These are phyloP conservation scores for Chymomyza amoena DNA, from an alignment of 2,888 invertebrate genomes.

Conservation along the genomic window DNA sequence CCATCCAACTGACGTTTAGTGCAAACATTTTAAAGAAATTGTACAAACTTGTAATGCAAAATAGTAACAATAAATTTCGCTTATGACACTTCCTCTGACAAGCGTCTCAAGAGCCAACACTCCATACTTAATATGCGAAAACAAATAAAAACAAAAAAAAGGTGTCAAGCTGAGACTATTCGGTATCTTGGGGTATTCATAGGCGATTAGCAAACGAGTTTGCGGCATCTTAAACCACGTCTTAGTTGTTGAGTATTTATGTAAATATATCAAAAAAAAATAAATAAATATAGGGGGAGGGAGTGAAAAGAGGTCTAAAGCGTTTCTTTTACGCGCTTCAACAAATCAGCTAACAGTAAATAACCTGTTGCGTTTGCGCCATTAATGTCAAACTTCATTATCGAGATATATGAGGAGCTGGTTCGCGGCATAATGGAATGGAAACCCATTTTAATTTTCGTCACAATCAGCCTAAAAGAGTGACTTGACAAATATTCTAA, in stretches of 20 bases:
- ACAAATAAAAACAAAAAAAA: background rate
- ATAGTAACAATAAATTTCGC: conserved; percentile 31
- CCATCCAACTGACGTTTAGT: background rate
- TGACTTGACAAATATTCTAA: background rate
- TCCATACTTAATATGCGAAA: background rate
- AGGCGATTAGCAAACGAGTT: conserved; percentile 1
- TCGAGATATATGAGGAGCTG: conserved; percentile 31
- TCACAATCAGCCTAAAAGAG: conserved; percentile 4
- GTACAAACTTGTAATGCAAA: background rate
- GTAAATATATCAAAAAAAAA: no score
- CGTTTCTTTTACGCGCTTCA: background rate
- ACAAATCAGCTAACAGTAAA: conserved; percentile 47
- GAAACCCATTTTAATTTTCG: conserved; percentile 1
- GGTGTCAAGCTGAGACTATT: conserved; percentile 1
- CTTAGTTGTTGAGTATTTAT: background rate
- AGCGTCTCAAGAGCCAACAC: background rate
- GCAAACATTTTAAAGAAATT: no score
- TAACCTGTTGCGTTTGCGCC: conserved; percentile 52
- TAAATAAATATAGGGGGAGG: no score
- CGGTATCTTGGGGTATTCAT: background rate
- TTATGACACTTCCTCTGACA: conserved; percentile 35
- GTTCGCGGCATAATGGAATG: background rate
- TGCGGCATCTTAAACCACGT: background rate
- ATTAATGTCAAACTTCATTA: conserved; percentile 49
- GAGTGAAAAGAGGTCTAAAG: background rate